A percentile compares a stretch with the other conserved stretches of the same genome.
These are phyloP conservation scores for Heliconius hermathena DNA, from an alignment of 1,140 invertebrate genomes.

Conservation along the genomic window DNA sequence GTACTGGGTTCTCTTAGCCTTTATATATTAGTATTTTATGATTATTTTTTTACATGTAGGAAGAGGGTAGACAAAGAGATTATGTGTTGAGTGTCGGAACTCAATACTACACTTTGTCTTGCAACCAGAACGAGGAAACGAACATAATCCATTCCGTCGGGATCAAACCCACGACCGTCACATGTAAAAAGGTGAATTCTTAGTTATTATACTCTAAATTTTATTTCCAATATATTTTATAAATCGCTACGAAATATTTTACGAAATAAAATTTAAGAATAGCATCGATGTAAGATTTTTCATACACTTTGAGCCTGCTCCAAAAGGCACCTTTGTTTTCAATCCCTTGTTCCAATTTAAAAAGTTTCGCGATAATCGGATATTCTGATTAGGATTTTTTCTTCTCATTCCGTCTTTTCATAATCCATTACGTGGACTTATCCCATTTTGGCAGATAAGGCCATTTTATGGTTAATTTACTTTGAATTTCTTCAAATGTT, in stretches of 20 bases:
- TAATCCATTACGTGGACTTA: conserved; percentile 19
- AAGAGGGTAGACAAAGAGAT: no score
- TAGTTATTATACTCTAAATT: neutral
- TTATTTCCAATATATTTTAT: neutral
- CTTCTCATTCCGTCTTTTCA: conserved; percentile 20
- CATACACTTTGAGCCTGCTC: neutral
- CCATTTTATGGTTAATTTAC: conserved; percentile 15
- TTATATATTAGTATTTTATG: no score
- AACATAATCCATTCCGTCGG: no score
- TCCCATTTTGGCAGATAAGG: conserved; percentile 10
- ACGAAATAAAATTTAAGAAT: no score
- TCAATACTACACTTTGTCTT: no score
- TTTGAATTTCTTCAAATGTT: neutral
- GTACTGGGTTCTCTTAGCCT: no score
- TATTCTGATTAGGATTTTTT: conserved; percentile 32
- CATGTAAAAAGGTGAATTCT: no score
- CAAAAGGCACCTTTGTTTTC: conserved; percentile 15
- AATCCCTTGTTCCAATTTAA: conserved; percentile 43
- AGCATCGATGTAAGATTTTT: no score
- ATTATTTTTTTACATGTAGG: no score
- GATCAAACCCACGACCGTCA: no score
- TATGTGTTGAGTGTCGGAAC: no score
- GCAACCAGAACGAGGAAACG: no score
- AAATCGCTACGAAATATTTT: neutral
- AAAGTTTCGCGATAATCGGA: conserved; percentile 39